Evolutionary conservation across 1,140 invertebrate genomes (phyloP), one percentile per base, ranked within the genome.

Genomic region (Zaprionus taronus): DNA sequence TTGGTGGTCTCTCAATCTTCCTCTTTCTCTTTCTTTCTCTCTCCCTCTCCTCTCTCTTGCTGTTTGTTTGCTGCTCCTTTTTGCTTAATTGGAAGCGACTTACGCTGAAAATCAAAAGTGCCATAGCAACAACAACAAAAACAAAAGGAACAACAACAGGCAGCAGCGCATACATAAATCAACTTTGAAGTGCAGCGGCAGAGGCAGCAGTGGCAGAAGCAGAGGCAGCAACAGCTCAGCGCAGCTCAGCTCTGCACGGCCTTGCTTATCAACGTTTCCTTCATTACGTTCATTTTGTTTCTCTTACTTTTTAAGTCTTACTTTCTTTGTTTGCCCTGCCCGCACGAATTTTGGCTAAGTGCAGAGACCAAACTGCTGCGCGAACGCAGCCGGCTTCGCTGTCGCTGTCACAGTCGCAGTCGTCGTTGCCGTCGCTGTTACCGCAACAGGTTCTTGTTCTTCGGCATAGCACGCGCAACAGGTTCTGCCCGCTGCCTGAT

Each of bases 361-460:
- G 76, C 76, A 79, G 51, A 14, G 51, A 14, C 73, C 41, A 72
- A 62, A 63, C 64, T 71, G 81, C 67, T 64, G 70, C 44, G 79
- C 66, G 63, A 22, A 34, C 71, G 63, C 55, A 34, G 65, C 28
- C 78, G 41, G 67, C 76, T 66, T 62, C 64, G 64, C 53, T 69
- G 76, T 51, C 79, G 79, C 77, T 63, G 86, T 80, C 75, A 9
- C 28, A 31, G 70, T 66, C 77, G 80, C 67, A 75, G 83, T 72
- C 80, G 72, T 56, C 65, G 79, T 58, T 53, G 57, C 44, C 62
- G 81, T 63, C 81, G 78, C 80, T 68, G 82, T 81, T 75, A 72
- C 81, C 85, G 84, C 85, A 89, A 89, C 85, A 89, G 85, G 85
- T 89, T 89, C 85, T 89, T 72, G 85, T 81, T 71, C 53, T 64